Conservation (phyloP, 2,113 vertebrate genomes). For the Macrotis lagotis region DNA sequence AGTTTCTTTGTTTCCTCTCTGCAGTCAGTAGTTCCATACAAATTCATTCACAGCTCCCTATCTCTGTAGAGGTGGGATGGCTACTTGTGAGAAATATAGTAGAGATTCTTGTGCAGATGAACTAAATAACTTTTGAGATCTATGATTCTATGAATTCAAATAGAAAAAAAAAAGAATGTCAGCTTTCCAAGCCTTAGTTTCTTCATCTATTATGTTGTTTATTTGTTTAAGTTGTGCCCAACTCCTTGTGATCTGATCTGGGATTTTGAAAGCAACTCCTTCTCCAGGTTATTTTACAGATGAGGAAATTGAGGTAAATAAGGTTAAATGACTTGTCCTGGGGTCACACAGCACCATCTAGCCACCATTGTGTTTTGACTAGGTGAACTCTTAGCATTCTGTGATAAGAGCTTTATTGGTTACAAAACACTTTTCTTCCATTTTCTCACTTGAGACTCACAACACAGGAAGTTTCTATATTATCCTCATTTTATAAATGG, state of each 20-base stretch:
- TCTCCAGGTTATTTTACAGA: background rate
- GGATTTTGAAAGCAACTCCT: background rate
- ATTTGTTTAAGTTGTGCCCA: background rate
- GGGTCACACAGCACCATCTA: background rate
- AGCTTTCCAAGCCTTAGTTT: background rate
- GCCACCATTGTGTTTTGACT: background rate
- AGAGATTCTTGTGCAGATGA: background rate
- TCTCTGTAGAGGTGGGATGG: background rate
- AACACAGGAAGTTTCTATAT: background rate
- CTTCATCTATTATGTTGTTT: background rate
- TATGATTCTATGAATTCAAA: background rate
- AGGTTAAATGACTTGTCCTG: background rate
- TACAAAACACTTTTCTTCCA: background rate
- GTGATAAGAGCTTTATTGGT: background rate
- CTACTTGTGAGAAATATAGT: background rate
- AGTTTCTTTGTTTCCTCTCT: background rate
- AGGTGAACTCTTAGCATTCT: background rate
- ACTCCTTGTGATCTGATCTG: background rate
- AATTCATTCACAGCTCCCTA: background rate
- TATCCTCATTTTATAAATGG: background rate
- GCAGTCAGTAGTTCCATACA: background rate
- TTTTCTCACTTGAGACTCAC: background rate
- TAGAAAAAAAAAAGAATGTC: background rate
- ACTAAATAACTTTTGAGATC: constrained; percentile 41
- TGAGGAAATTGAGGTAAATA: background rate